Evolutionary conservation across 2,113 vertebrate genomes (phyloP).

Genomic region (Anser cygnoides): DNA sequence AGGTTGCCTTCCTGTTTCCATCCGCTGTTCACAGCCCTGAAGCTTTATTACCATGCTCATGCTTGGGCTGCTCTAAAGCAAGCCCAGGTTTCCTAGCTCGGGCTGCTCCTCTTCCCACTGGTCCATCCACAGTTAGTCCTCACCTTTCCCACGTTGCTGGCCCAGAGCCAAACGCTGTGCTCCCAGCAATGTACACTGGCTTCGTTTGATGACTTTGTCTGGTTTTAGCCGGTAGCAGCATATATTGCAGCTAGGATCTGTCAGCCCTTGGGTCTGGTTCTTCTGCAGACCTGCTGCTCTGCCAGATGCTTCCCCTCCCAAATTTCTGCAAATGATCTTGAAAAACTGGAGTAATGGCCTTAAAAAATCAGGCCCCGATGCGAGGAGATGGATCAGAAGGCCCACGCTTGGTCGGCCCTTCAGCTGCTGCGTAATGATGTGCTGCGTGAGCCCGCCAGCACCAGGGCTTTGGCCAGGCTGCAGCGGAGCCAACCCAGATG

Average conservation of each 20-base stretch:
- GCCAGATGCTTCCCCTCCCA: neutral
- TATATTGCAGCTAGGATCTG: neutral
- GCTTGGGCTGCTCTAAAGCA: neutral
- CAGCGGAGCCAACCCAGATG: neutral
- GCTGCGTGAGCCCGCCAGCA: fast-evolving
- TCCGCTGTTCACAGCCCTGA: neutral
- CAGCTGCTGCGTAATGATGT: neutral
- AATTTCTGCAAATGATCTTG: neutral
- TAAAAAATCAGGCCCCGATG: neutral
- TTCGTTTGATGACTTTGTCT: neutral
- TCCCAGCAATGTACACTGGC: neutral
- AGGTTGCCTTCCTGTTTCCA: neutral
- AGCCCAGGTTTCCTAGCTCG: neutral
- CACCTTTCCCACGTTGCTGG: fast-evolving
- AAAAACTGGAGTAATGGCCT: neutral
- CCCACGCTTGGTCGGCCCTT: neutral
- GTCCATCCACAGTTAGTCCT: neutral
- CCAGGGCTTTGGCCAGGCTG: neutral
- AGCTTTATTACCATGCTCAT: neutral
- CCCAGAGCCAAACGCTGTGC: neutral
- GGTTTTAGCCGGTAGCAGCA: neutral
- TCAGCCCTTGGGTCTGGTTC: neutral
- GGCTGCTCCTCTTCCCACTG: neutral
- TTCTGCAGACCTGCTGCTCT: neutral
- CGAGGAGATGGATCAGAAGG: neutral